Conservation (phyloP, 2,797 vertebrate genomes). For the Sternarchorhynchus goeldii region DNA sequence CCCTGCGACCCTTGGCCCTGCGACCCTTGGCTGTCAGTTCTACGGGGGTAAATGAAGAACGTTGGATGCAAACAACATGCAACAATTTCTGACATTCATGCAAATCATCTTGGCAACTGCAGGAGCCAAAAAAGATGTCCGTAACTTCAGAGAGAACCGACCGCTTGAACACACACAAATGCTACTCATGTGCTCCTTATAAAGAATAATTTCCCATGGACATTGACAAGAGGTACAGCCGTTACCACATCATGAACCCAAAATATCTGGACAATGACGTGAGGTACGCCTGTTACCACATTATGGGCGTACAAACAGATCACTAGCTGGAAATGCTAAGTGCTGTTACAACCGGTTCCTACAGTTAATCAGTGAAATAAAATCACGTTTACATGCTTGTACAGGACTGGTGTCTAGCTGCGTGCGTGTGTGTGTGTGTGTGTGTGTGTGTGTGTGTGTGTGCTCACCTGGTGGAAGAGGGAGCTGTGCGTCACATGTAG, state of each 20-base stretch:
- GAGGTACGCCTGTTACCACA: background rate
- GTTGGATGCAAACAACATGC: background rate
- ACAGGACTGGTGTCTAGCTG: no score
- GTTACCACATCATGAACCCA: background rate
- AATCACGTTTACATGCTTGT: no score
- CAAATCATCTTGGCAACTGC: background rate
- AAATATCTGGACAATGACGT: background rate
- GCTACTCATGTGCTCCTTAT: background rate
- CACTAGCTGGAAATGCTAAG: no score
- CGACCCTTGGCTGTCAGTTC: background rate
- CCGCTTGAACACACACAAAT: background rate
- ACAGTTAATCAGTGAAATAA: no score
- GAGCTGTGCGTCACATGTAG: constrained; percentile 90
- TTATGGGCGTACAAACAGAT: no score
- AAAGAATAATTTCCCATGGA: background rate
- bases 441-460: no score
- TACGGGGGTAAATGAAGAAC: background rate
- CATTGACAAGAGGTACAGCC: background rate
- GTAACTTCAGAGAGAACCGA: no score
- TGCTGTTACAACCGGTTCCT: no score
- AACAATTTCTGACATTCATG: background rate
- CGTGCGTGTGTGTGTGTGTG: background rate
- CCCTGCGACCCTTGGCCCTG: no score
- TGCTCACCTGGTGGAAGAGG: constrained; percentile 92
- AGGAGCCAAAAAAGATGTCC: no score